A percentile compares a stretch with the other conserved stretches of the same genome.
These are phyloP conservation scores for Actinopyga echinites DNA, from an alignment of 53 echinoderm and acorn worm genomes.

Conservation along the genomic window DNA sequence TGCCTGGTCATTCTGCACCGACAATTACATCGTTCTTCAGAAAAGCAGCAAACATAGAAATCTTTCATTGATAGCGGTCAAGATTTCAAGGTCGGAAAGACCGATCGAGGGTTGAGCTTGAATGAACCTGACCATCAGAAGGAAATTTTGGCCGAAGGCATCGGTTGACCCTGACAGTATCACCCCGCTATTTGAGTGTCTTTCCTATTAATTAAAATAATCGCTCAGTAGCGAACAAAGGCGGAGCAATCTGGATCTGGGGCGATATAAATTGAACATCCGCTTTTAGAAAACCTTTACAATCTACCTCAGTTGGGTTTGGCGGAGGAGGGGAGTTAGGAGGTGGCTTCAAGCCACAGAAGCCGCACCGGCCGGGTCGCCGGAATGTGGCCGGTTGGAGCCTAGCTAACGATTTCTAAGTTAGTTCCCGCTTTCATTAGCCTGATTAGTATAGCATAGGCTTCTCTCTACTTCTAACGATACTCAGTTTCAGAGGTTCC, in stretches of 20 bases:
- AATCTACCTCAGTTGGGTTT: slow-evolving; percentile 25
- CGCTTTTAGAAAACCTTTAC: not conserved
- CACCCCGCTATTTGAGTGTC: slow-evolving; percentile 5
- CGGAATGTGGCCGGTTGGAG: not conserved
- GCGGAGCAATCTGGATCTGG: not conserved
- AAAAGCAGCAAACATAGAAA: too few species aligned
- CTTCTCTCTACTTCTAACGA: too few species aligned
- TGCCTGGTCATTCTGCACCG: too few species aligned
- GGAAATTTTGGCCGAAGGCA: not conserved
- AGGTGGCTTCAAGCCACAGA: not conserved
- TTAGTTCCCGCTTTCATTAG: too few species aligned
- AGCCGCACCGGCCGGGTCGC: not conserved
- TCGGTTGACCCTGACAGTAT: slow-evolving; percentile 23
- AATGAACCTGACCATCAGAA: slow-evolving; percentile 20
- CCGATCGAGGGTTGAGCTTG: not conserved
- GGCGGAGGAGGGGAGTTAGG: not conserved
- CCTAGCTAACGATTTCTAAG: too few species aligned
- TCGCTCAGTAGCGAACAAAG: not conserved
- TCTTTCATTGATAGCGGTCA: not conserved
- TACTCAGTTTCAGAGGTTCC: too few species aligned
- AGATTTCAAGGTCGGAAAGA: not conserved
- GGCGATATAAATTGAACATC: not conserved
- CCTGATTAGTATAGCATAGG: too few species aligned
- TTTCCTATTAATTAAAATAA: slow-evolving; percentile 16
- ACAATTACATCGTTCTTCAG: too few species aligned